Evolutionary conservation across 2,113 vertebrate species (phyloP).

Genomic region (Strix aluco): DNA sequence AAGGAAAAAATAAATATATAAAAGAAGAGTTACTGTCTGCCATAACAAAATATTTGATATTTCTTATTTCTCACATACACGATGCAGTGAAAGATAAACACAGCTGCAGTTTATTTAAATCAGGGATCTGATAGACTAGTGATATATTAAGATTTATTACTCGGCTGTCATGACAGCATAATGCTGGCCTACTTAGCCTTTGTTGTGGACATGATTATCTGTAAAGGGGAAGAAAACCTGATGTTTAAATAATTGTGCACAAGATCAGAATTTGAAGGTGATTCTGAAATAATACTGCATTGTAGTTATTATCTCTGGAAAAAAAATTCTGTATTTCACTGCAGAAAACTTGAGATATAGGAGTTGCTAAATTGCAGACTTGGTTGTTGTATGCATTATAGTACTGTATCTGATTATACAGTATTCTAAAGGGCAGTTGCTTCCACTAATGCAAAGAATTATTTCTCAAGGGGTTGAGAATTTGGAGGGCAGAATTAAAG

Average conservation of each 20-base stretch:
- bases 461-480: neutral
- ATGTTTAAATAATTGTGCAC: rapidly evolving
- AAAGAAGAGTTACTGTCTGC: neutral
- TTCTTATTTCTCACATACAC: neutral
- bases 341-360: neutral
- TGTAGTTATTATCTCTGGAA: neutral
- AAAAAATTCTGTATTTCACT: neutral
- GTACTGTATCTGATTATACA: neutral
- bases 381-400: neutral
- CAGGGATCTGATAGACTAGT: neutral
- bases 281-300: neutral
- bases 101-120: neutral
- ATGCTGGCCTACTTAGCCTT: neutral
- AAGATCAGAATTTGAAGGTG: neutral
- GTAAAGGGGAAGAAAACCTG: rapidly evolving
- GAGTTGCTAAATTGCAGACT: neutral
- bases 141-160: neutral
- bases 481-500: neutral
- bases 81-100: neutral
- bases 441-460: neutral
- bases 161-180: neutral
- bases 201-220: neutral
- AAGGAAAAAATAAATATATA: neutral
- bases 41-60: neutral
- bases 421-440: neutral